phyloP scores from a whole-genome alignment of 1,140 invertebrate genomes.

The Caenorhabditis tropicalis region DNA sequence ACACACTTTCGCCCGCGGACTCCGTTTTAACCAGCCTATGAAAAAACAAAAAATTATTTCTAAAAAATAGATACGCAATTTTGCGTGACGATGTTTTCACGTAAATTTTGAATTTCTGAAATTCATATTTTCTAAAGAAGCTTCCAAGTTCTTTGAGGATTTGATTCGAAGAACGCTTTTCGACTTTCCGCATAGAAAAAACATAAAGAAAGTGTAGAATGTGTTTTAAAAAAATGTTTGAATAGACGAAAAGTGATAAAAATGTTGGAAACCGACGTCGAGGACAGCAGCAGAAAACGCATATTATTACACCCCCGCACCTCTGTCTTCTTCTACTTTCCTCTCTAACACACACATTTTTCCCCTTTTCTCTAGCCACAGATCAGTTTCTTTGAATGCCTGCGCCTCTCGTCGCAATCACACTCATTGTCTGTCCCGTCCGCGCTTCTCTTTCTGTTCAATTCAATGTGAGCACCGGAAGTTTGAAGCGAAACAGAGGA shows the following conservation, averaged over 20 bases:
- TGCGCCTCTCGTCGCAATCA: neutral
- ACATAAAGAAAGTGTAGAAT: too few relatives aligned
- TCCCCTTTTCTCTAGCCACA: neutral
- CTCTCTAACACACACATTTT: neutral
- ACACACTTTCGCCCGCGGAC: too few relatives aligned
- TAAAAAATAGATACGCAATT: neutral
- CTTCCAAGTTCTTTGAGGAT: too few relatives aligned
- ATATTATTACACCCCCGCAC: slow-evolving; percentile 26
- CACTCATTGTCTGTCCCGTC: neutral
- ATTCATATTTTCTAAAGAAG: too few relatives aligned
- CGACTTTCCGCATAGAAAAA: too few relatives aligned
- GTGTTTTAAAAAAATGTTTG: neutral
- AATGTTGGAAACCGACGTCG: neutral
- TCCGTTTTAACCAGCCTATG: too few relatives aligned
- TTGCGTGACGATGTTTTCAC: neutral
- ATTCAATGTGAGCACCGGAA: slow-evolving; percentile 1
- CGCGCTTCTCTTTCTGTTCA: neutral
- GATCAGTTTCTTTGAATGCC: neutral
- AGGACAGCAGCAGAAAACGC: neutral
- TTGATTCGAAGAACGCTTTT: too few relatives aligned
- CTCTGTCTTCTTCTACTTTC: neutral
- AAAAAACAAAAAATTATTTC: neutral
- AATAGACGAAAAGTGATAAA: neutral
- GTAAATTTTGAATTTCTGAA: neutral
- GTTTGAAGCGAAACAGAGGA: neutral